Evolutionary conservation across 2,797 vertebrate genomes (phyloP).

Genomic region (Malacoraja senta): DNA sequence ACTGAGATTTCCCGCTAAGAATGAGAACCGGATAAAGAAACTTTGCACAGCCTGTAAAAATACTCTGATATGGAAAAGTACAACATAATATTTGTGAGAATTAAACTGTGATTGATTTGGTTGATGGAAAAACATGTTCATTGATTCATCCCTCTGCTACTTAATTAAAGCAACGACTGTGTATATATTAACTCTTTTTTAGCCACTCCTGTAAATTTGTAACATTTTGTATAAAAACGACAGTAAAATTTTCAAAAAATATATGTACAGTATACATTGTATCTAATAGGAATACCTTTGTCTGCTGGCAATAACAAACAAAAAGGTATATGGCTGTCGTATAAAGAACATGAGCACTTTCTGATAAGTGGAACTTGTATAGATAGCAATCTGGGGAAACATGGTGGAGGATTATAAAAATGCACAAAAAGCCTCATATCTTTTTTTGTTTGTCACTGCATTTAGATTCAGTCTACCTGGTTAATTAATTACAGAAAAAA

Average conservation of each 20-base stretch:
- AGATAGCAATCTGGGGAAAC: neutral
- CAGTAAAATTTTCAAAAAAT: constrained; percentile 34
- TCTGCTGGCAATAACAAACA: constrained; percentile 37
- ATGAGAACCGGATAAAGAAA: neutral
- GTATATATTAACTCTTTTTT: constrained; percentile 37
- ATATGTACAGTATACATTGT: constrained; percentile 38
- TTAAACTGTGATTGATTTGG: constrained; percentile 1
- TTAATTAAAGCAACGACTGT: constrained; percentile 29
- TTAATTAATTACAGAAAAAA: constrained; percentile 31
- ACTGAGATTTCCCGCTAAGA: neutral
- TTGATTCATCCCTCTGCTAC: constrained; percentile 28
- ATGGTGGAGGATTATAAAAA: neutral
- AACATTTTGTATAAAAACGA: constrained; percentile 38
- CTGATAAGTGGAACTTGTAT: constrained; percentile 1
- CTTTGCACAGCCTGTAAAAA: constrained; percentile 10
- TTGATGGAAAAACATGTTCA: constrained; percentile 5
- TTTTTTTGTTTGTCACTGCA: constrained; percentile 33
- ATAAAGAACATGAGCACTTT: constrained; percentile 2
- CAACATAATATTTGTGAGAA: constrained; percentile 22
- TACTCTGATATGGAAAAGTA: neutral
- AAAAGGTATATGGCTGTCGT: constrained; percentile 18
- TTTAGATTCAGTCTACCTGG: constrained; percentile 35
- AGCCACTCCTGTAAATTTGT: constrained; percentile 36
- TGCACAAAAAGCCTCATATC: constrained; percentile 31
- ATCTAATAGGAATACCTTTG: constrained; percentile 31